Conservation (phyloP, 64 coral and sea anemone genomes). For the Montipora sp. region DNA sequence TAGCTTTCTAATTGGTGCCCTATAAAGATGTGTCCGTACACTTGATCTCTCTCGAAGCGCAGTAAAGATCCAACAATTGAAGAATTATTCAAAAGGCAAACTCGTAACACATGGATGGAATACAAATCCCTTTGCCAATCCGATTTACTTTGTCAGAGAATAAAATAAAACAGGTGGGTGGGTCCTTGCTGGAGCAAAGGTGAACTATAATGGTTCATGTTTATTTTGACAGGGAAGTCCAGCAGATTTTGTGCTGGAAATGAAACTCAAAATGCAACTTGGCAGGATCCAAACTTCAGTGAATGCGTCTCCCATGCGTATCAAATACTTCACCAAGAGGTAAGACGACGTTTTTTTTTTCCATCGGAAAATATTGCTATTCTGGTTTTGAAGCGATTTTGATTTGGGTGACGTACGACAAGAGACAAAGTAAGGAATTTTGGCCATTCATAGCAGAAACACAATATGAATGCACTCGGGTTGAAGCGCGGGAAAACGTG, state of each 20-base stretch:
- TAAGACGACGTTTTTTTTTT: not conserved
- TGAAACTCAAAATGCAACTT: constrained; percentile 68
- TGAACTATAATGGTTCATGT: not conserved
- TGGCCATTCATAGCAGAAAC: too few relatives aligned
- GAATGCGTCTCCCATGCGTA: constrained; percentile 75
- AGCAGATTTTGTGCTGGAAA: constrained; percentile 74
- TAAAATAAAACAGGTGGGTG: too few relatives aligned
- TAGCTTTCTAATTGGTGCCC: too few relatives aligned
- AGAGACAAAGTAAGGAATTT: not conserved
- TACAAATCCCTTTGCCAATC: too few relatives aligned
- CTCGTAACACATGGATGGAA: too few relatives aligned
- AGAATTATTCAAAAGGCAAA: too few relatives aligned
- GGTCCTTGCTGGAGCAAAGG: not conserved
- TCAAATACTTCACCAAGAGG: constrained; percentile 76
- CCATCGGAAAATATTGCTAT: not conserved
- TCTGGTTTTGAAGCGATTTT: not conserved
- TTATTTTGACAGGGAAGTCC: constrained; percentile 51
- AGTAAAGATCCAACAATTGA: too few relatives aligned
- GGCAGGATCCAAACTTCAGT: constrained; percentile 74
- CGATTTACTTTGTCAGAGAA: too few relatives aligned
- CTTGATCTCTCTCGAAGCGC: too few relatives aligned
- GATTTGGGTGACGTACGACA: not conserved
- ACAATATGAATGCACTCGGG: too few relatives aligned
- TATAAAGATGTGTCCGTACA: too few relatives aligned
- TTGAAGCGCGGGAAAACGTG: too few relatives aligned